Base-by-base conservation (phyloP, 2,888 invertebrate species). In the Rotaria magnacalcarata region DNA sequence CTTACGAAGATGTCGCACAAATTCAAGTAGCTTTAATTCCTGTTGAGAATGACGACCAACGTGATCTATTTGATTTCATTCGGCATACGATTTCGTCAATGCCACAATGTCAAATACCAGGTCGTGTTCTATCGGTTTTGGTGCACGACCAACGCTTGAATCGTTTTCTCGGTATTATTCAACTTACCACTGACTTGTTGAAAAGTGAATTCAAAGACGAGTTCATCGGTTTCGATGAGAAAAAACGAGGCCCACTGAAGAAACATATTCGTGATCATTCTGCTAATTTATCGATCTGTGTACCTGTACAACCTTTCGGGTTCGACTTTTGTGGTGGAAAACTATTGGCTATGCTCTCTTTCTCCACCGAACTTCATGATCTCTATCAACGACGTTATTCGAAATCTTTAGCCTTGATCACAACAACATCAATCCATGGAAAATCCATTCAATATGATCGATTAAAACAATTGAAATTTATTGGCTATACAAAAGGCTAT, bases 241-340 rank as follows among this genome's bases (percentile, higher is more conserved):
- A 16, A 43, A 75, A 75, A 11, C 41, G 43, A 75, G 41, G 41
- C 24, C 75, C 10, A 41, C 10, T 75, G 1, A 75, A 75, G 21
- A 16, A 75, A 75, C 41, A 75, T 75, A 75, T 75, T 21, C 75
- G 75, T 24, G 75, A 75, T 43, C 75, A 75, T 75, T 75, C 75
- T 0, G 75, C 41, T 2, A 75, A 75, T 75, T 75, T 75, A 75
- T 75, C 75, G 3, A 43, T 75, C 43, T 75, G 75, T 43, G 75
- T 75, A 43, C 75, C 75, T 24, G 75, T 75, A 21, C 75, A 75
- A 75, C 75, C 75, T 43, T 75, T 75, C 21, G 75, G 75, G 21
- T 75, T 27, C 6, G 16, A 75, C 8, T 75, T 75, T 43, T 75
- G 75, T 43, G 75, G 75, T 43, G 75, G 75, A 75, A 75, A 75